phyloP scores from a whole-genome alignment of 1,140 invertebrate genomes.

The Drosophila dunni region DNA sequence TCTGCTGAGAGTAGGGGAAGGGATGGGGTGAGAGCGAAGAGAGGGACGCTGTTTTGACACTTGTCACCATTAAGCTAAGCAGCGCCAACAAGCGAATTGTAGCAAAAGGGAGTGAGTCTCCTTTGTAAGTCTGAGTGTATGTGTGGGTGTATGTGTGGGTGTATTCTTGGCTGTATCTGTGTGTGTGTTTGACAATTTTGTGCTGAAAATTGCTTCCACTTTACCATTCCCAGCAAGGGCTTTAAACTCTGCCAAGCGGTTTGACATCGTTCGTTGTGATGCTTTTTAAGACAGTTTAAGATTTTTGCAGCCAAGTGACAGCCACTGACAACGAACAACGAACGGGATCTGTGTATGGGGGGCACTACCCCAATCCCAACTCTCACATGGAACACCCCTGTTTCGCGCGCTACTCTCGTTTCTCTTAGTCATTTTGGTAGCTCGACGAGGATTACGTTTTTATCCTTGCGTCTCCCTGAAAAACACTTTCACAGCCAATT shows the following conservation, averaged over 20 bases:
- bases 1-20: not conserved
- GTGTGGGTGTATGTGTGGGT: conserved; percentile 1
- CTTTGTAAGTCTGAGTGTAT: not conserved
- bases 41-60: conserved; percentile 72
- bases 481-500: conserved; percentile 82
- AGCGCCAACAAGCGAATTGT: conserved; percentile 61
- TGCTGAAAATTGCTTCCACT: conserved; percentile 1
- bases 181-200: conserved; percentile 16
- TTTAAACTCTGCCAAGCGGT: conserved; percentile 74
- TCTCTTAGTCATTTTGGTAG: conserved; percentile 79
- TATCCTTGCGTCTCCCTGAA: conserved; percentile 72
- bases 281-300: conserved; percentile 81
- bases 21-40: conserved; percentile 1
- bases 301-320: conserved; percentile 75
- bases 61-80: conserved; percentile 83
- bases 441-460: conserved; percentile 76
- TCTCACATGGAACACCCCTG: not conserved
- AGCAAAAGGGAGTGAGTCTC: conserved; percentile 6
- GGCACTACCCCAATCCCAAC: conserved; percentile 29
- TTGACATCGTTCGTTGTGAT: conserved; percentile 73
- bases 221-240: conserved; percentile 17
- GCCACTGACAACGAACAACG: conserved; percentile 58
- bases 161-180: not conserved
- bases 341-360: conserved; percentile 30
- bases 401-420: conserved; percentile 40